Evolutionary conservation across 2,113 vertebrate species (phyloP).

Genomic region (Eurypyga helias): DNA sequence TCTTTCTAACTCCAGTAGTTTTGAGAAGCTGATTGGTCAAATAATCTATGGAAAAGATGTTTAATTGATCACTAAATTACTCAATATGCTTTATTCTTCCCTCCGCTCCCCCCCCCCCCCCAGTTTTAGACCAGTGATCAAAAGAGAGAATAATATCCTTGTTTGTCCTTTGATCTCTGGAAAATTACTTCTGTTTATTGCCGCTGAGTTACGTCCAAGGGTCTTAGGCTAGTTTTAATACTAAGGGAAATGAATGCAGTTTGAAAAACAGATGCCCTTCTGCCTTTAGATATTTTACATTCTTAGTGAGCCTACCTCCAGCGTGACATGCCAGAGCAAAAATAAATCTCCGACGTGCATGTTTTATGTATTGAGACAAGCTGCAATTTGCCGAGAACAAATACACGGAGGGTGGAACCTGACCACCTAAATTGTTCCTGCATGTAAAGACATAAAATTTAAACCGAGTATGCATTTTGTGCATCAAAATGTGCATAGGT

Average conservation of each 20-base stretch:
- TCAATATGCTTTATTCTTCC: not conserved
- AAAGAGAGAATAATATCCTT: constrained; percentile 2
- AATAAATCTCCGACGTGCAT: not conserved
- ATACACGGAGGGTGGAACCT: not conserved
- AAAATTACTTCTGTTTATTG: not conserved
- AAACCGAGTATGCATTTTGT: not conserved
- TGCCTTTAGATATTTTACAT: not conserved
- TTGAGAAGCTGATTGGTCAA: constrained; percentile 38
- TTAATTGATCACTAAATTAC: constrained; percentile 43
- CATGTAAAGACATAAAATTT: not conserved
- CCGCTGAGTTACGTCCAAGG: not conserved
- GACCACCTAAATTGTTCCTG: not conserved
- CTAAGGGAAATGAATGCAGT: not conserved
- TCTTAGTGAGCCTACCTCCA: not conserved
- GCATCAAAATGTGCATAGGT: not conserved
- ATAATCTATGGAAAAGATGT: constrained; percentile 1
- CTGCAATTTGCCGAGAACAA: not conserved
- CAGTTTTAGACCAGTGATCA: constrained; percentile 32
- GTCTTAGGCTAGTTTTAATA: not conserved
- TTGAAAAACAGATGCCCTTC: constrained; percentile 30
- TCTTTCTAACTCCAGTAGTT: constrained; percentile 30
- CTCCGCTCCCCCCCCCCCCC: no score
- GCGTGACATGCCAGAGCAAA: not conserved
- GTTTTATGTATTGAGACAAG: constrained; percentile 12
- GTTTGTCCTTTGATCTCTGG: constrained; percentile 25